Conservation (phyloP, 1,140 invertebrate species). For the Drosophila truncata region DNA sequence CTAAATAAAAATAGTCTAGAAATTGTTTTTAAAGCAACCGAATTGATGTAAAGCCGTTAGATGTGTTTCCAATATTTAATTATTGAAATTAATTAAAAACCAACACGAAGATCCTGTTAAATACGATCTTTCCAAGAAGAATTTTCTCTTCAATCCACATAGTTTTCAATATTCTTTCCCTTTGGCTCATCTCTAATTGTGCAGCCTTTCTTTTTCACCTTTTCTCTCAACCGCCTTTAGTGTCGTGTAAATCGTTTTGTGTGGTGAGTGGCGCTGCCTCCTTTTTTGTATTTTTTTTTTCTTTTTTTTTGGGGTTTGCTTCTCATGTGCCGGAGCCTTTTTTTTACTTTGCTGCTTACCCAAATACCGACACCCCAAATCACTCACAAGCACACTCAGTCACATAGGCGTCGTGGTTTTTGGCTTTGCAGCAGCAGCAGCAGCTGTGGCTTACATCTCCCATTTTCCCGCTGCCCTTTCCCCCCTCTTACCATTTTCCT, state of each 20-base stretch:
- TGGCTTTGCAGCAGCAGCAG: constrained; percentile 28
- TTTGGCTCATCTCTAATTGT: constrained; percentile 43
- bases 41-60: not conserved
- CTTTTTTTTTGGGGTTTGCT: constrained; percentile 48
- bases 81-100: not conserved
- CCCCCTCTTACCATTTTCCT: constrained; percentile 27
- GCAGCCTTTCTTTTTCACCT: constrained; percentile 41
- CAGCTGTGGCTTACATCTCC: constrained; percentile 42
- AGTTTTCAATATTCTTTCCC: constrained; percentile 9
- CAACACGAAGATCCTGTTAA: not conserved
- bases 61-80: not conserved
- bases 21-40: not conserved
- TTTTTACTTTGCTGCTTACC: constrained; percentile 34
- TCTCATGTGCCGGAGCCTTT: constrained; percentile 29
- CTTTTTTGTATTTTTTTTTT: constrained; percentile 54
- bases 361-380: constrained; percentile 44
- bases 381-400: constrained; percentile 30
- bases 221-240: constrained; percentile 59
- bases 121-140: not conserved
- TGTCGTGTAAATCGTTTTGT: constrained; percentile 81
- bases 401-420: constrained; percentile 22
- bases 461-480: constrained; percentile 15
- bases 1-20: not conserved
- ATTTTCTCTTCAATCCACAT: constrained; percentile 1
- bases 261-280: constrained; percentile 66